A percentile compares a stretch with the other conserved stretches of the same genome.
phyloP scores from a whole-genome alignment of 2,797 vertebrate genomes.

The Onychomys torridus region DNA sequence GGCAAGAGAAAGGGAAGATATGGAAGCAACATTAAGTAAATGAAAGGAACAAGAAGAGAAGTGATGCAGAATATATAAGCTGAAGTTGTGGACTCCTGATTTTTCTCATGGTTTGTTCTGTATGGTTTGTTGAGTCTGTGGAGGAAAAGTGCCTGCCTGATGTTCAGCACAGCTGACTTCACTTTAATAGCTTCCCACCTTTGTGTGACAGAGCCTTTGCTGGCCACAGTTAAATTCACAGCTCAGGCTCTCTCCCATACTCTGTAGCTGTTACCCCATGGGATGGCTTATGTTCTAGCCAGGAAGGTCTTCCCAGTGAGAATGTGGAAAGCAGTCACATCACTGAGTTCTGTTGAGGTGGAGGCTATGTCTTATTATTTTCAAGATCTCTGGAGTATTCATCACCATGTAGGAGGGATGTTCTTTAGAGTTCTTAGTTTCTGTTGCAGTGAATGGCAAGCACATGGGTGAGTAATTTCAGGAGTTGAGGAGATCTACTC shows the following conservation, averaged over 20 bases:
- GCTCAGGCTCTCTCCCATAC: background rate
- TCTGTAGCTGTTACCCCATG: background rate
- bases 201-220: background rate
- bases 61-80: background rate
- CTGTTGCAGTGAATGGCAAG: background rate
- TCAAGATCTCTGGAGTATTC: background rate
- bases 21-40: background rate
- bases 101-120: background rate
- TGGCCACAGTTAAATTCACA: background rate
- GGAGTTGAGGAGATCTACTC: background rate
- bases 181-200: background rate
- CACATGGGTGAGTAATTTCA: background rate
- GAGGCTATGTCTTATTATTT: background rate
- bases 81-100: background rate
- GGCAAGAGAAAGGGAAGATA: background rate
- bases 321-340: background rate
- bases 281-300: background rate
- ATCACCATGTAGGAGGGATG: background rate
- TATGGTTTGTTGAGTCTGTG: background rate
- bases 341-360: too few relatives aligned
- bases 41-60: background rate
- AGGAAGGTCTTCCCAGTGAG: background rate
- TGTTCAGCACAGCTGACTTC: background rate
- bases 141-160: background rate
- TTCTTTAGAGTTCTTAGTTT: background rate